These are phyloP conservation scores for Hippolais icterina DNA, from an alignment of 2,113 vertebrate genomes.

Conservation along the genomic window DNA sequence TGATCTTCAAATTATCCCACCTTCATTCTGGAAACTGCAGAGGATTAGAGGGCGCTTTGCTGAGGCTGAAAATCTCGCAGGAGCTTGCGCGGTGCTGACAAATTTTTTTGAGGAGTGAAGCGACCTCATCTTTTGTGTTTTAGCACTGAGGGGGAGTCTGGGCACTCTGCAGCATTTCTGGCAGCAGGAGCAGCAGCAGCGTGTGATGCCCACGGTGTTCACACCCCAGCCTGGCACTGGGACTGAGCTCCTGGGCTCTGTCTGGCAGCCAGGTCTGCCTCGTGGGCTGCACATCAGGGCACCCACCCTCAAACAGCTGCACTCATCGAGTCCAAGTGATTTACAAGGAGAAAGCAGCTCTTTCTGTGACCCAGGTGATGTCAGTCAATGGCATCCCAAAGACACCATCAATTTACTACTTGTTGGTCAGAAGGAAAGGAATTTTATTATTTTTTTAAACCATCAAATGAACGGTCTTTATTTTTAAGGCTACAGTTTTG, in stretches of 20 bases:
- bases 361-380: neutral
- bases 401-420: neutral
- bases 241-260: neutral
- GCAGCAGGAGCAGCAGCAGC: neutral
- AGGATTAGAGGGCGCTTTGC: neutral
- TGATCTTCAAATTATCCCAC: neutral
- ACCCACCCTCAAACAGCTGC: neutral
- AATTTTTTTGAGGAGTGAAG: neutral
- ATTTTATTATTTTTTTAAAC: neutral
- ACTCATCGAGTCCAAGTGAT: rapidly evolving
- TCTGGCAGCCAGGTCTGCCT: neutral
- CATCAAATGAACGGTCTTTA: neutral
- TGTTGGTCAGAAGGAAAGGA: neutral
- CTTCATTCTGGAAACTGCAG: neutral
- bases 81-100: neutral
- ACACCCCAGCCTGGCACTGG: neutral
- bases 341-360: neutral
- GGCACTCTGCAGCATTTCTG: neutral
- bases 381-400: neutral
- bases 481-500: neutral
- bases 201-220: neutral
- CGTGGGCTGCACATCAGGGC: neutral
- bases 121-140: neutral
- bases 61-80: neutral
- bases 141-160: neutral